Conservation (phyloP, 2,888 invertebrate species). For the Agriotes lineatus region DNA sequence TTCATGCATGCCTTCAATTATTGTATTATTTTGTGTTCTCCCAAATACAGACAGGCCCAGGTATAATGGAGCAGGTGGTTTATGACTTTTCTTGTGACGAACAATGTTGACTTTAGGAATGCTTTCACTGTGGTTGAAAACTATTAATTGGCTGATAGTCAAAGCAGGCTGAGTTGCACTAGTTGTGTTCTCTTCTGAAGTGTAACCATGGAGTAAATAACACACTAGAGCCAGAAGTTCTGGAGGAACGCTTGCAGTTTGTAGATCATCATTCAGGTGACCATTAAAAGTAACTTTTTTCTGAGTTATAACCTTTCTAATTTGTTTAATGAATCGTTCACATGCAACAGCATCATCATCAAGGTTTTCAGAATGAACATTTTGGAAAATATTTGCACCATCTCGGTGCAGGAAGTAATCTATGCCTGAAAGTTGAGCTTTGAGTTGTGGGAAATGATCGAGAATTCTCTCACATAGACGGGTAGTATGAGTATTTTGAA, state of each 20-base stretch:
- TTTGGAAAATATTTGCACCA: no score
- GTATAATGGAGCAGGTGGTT: constrained; percentile 10
- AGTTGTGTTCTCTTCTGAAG: constrained; percentile 8
- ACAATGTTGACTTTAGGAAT: constrained; percentile 13
- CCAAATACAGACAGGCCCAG: constrained; percentile 5
- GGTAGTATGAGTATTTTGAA: no score
- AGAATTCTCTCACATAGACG: not conserved
- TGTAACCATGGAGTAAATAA: constrained; percentile 17
- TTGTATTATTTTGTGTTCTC: constrained; percentile 10
- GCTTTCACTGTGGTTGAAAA: constrained; percentile 12
- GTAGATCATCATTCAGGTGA: constrained; percentile 11
- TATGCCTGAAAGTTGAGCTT: no score
- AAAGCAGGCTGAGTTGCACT: constrained; percentile 7
- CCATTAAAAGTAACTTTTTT: no score
- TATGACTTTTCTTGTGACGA: constrained; percentile 5
- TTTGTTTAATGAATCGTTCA: no score
- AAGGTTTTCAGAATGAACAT: no score
- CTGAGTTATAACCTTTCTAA: constrained; percentile 2
- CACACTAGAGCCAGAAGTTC: constrained; percentile 14
- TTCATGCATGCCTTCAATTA: constrained; percentile 15
- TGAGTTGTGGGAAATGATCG: not conserved
- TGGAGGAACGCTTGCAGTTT: constrained; percentile 13
- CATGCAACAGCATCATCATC: no score
- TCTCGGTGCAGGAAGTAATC: no score
- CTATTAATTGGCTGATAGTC: constrained; percentile 13